phyloP scores from a whole-genome alignment of 2,113 vertebrate species.

The Dromas ardeola region DNA sequence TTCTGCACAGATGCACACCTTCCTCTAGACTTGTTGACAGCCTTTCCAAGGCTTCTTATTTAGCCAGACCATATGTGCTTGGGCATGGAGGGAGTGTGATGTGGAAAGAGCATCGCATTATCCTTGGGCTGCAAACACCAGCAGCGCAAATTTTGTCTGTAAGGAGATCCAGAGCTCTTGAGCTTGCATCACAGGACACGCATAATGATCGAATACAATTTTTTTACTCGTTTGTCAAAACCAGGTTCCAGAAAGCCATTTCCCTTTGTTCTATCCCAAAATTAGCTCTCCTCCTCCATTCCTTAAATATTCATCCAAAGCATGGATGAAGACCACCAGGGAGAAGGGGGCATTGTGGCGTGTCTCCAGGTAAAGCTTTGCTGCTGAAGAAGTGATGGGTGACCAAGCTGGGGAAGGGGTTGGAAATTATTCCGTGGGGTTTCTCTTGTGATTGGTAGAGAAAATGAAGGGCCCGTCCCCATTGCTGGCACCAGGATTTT shows the following conservation, averaged over 20 bases:
- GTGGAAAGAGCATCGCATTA: slow-evolving; percentile 48
- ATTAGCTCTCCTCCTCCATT: not conserved
- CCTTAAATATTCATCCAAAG: not conserved
- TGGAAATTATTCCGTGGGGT: not conserved
- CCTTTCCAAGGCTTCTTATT: slow-evolving; percentile 54
- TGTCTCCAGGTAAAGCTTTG: not conserved
- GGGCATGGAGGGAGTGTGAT: slow-evolving; percentile 39
- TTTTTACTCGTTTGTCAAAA: not conserved
- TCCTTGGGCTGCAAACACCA: slow-evolving; percentile 47
- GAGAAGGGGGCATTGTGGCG: accelerated
- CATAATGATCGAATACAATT: accelerated
- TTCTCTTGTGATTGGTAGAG: not conserved
- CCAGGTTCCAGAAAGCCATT: not conserved
- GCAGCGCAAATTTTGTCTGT: not conserved
- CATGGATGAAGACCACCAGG: not conserved
- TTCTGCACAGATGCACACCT: slow-evolving; percentile 54
- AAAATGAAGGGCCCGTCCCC: accelerated
- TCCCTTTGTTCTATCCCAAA: not conserved
- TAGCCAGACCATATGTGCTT: slow-evolving; percentile 58
- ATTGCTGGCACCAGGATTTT: not conserved
- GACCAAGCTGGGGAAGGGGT: not conserved
- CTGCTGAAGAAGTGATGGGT: not conserved
- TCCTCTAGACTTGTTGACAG: slow-evolving; percentile 52
- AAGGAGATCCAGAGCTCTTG: not conserved
- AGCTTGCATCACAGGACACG: not conserved